These are phyloP conservation scores for Crotalus helleri DNA, from an alignment of 2,113 vertebrate genomes.

Conservation along the genomic window DNA sequence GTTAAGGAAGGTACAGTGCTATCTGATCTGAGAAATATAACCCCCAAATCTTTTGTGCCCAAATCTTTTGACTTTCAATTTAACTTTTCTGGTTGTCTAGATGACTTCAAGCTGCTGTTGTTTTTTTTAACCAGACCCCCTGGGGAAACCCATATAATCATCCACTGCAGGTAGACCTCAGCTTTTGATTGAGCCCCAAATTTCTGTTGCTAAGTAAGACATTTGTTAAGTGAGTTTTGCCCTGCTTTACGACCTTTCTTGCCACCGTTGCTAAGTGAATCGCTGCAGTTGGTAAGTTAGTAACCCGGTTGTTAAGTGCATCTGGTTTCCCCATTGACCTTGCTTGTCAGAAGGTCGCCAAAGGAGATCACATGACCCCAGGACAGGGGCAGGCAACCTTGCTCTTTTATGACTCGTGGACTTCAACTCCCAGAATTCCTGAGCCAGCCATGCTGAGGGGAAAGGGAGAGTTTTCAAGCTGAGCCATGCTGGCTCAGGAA, in stretches of 20 bases:
- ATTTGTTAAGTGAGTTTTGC: not conserved
- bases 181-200: not conserved
- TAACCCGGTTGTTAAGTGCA: not conserved
- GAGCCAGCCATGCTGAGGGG: too few species aligned
- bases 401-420: too few species aligned
- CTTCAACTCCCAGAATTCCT: too few species aligned
- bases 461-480: too few species aligned
- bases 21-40: not conserved
- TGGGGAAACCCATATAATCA: slow-evolving; percentile 82
- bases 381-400: too few species aligned
- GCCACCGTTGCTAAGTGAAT: too few species aligned
- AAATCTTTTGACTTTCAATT: slow-evolving; percentile 35
- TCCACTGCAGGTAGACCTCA: slow-evolving; percentile 60
- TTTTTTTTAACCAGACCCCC: slow-evolving; percentile 78
- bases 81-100: slow-evolving; percentile 77
- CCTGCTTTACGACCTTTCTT: not conserved
- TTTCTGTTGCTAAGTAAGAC: not conserved
- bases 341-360: not conserved
- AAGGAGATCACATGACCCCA: too few species aligned
- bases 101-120: slow-evolving; percentile 86
- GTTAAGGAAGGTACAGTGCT: too few species aligned
- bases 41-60: not conserved
- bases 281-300: not conserved
- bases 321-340: not conserved
- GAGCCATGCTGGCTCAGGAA: too few species aligned